These are phyloP conservation scores for Conchocele bisecta DNA, from an alignment of 2,888 invertebrate genomes.

Conservation along the genomic window DNA sequence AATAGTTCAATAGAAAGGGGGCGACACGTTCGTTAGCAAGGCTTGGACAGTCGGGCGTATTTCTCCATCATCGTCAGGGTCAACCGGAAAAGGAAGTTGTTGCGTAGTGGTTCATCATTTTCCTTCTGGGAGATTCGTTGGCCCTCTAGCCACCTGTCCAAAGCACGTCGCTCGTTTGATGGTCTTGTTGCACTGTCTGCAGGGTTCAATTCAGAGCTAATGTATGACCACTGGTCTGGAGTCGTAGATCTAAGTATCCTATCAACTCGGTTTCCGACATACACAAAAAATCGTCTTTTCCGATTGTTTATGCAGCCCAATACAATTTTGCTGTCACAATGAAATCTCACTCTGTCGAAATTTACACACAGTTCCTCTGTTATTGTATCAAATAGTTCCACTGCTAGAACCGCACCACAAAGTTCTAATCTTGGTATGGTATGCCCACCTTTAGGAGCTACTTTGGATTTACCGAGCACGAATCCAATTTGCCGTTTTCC, in stretches of 20 bases:
- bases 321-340: constrained; percentile 53
- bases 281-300: constrained; percentile 51
- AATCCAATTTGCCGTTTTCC: constrained; percentile 37
- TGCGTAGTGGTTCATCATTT: background rate
- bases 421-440: constrained; percentile 62
- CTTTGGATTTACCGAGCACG: constrained; percentile 59
- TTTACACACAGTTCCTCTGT: constrained; percentile 18
- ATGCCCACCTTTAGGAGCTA: constrained; percentile 47
- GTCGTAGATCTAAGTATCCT: constrained; percentile 21
- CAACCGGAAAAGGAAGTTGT: constrained; percentile 11
- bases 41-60: constrained; percentile 22
- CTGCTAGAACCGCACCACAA: constrained; percentile 55
- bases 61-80: constrained; percentile 31
- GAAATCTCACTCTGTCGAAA: constrained; percentile 26
- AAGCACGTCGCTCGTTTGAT: background rate
- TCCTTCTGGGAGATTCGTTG: background rate
- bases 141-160: constrained; percentile 49
- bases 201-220: constrained; percentile 43
- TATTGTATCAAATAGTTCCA: constrained; percentile 42
- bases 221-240: constrained; percentile 53
- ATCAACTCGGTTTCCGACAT: constrained; percentile 52
- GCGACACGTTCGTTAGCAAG: background rate
- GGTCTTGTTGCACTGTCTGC: constrained; percentile 49
- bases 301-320: constrained; percentile 55
- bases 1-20: background rate